Evolutionary conservation across 2,888 invertebrate species (phyloP).

Genomic region (Nemurella pictetii): DNA sequence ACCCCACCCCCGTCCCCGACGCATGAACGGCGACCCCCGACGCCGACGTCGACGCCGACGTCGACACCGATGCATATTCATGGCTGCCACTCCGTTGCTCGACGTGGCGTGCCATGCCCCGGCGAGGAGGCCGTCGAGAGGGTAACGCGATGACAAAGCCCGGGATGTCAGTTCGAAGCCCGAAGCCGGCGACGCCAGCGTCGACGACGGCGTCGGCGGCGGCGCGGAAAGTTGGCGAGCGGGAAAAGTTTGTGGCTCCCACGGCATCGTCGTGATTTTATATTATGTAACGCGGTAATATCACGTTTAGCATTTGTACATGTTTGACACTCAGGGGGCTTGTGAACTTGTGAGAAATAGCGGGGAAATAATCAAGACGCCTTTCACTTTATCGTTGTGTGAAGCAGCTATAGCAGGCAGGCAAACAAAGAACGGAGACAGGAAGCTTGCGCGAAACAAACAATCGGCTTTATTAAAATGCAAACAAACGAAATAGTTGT

Average conservation of each 20-base stretch:
- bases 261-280: background rate
- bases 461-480: background rate
- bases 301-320: background rate
- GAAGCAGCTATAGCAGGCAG: background rate
- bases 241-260: background rate
- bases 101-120: constrained; percentile 10
- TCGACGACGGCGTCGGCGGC: background rate
- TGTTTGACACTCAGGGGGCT: background rate
- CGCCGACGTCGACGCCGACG: background rate
- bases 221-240: background rate
- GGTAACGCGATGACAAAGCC: background rate
- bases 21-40: background rate
- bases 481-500: background rate
- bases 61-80: constrained; percentile 23
- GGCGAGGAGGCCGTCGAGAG: background rate
- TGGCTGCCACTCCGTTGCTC: constrained; percentile 17
- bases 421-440: background rate
- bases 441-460: background rate
- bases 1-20: no score
- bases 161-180: background rate
- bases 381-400: background rate
- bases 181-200: background rate
- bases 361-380: background rate
- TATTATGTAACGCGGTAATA: background rate
- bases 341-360: background rate